These are phyloP conservation scores for Hydropotes inermis DNA, from an alignment of 2,113 vertebrate species.

Conservation along the genomic window DNA sequence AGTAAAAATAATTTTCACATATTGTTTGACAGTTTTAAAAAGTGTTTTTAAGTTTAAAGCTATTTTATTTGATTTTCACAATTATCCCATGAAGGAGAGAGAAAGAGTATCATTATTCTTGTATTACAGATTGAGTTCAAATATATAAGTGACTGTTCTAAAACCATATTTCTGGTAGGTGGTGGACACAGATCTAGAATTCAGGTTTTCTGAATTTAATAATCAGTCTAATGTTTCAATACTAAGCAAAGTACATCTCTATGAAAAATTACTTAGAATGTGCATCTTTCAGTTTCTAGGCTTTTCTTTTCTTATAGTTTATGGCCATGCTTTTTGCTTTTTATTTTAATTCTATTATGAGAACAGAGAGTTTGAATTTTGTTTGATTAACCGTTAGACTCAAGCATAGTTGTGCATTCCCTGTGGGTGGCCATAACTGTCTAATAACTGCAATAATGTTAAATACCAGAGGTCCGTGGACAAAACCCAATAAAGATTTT, in stretches of 20 bases:
- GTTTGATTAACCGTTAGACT: neutral
- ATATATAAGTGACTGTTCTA: neutral
- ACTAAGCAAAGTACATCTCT: neutral
- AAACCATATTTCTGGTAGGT: neutral
- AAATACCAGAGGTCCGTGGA: neutral
- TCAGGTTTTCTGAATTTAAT: neutral
- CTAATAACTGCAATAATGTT: neutral
- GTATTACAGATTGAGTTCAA: neutral
- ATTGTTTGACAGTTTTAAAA: neutral
- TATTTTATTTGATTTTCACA: neutral
- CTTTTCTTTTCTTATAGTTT: neutral
- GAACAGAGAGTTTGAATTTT: neutral
- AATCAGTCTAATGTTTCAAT: neutral
- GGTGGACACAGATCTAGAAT: neutral
- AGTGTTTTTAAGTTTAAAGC: neutral
- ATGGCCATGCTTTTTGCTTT: neutral
- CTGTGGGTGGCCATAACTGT: neutral
- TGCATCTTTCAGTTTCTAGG: neutral
- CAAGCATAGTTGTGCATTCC: neutral
- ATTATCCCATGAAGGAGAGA: neutral
- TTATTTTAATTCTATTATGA: neutral
- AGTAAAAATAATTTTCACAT: neutral
- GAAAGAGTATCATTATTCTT: neutral
- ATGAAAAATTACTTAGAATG: neutral
- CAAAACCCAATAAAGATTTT: neutral